Evolutionary conservation across 2,113 vertebrate species (phyloP), one percentile per base, ranked within the genome.

Genomic region (Rana temporaria): DNA sequence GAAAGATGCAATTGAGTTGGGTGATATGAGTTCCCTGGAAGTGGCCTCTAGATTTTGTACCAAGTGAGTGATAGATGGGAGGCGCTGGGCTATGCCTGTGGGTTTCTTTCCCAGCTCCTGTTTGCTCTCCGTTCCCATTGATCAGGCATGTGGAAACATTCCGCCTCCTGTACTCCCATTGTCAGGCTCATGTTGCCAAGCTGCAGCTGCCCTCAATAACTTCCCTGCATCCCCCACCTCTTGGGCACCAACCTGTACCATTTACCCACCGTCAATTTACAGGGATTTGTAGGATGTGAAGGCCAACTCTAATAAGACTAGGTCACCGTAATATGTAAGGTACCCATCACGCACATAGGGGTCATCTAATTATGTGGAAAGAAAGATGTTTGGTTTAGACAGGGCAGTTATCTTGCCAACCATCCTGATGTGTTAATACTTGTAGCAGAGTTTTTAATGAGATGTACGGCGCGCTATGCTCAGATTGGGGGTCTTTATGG

Each of bases 101-200:
- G 92, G 90, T 89, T 89, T 88, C 92, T 93, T 94, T 94, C 93
- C 92, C 92, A 86, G 92, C 92, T 91, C 92, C 90, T 94, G 93
- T 94, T 94, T 94, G 93, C 92, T 88, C 90, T 90, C 90, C 90
- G 92, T 90, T 93, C 92, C 92, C 91, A 95, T 94, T 95, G 93
- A 93, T 91, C 93, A 94, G 91, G 93, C 94, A 94, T 94, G 93
- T 94, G 92, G 93, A 95, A 95, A 93, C 92, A 94, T 95, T 93
- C 92, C 91, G 90, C 90, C 91, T 93, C 91, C 92, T 88, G 89
- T 85, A 86, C 90, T 91, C 91, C 92, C 91, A 93, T 94, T 94
- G 93, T 94, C 88, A 88, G 88, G 0, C 73, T 89, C 86, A 19
- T 87, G 93, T 95, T 94, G 93, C 93, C 93, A 94, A 91, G 93